Evolutionary conservation across 2,888 invertebrate genomes (phyloP).

Genomic region (Microctonus hyperodae): DNA sequence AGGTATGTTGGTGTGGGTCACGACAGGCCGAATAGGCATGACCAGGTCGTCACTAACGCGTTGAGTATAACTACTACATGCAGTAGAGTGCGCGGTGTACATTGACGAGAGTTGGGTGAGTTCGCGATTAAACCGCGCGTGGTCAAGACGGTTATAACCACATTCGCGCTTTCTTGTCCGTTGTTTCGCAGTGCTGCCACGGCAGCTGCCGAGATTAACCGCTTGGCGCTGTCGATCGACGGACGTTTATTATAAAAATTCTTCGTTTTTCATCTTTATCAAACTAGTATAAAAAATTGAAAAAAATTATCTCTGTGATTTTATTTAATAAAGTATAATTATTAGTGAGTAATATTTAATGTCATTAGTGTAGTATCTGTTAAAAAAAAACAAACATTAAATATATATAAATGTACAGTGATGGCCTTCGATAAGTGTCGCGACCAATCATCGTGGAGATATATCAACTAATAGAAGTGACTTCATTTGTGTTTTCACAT

Average conservation of each 20-base stretch:
- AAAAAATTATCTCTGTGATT: background rate
- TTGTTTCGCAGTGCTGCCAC: background rate
- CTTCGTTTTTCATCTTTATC: background rate
- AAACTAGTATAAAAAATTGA: background rate
- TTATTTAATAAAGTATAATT: background rate
- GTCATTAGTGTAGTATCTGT: background rate
- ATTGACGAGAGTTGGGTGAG: background rate
- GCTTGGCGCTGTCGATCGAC: background rate
- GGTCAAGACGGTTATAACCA: background rate
- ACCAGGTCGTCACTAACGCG: background rate
- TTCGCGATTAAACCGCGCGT: background rate
- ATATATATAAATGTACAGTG: background rate
- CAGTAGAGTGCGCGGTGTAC: constrained; percentile 2
- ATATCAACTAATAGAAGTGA: background rate
- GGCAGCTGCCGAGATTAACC: background rate
- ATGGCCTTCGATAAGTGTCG: background rate
- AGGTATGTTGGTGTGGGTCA: constrained; percentile 4
- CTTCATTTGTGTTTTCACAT: background rate
- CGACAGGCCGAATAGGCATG: constrained; percentile 11
- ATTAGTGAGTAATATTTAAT: background rate
- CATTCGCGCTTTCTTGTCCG: background rate
- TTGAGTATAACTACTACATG: background rate
- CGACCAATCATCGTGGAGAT: background rate
- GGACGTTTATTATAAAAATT: background rate
- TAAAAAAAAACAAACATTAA: background rate